Evolutionary conservation across 2,888 invertebrate genomes (phyloP), one percentile per base, ranked within the genome.

Genomic region (Panzeria rudis): DNA sequence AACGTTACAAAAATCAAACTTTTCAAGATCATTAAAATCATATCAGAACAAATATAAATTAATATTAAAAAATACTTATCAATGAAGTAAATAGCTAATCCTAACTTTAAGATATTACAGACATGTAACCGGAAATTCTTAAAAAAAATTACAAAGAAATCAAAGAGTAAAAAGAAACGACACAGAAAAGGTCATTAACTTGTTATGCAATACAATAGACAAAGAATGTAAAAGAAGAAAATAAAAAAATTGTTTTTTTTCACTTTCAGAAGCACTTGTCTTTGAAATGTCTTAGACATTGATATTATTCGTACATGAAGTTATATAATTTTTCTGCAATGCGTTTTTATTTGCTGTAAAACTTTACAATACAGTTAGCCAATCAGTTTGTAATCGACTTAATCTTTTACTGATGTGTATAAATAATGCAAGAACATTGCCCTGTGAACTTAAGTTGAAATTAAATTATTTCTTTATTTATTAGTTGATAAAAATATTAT

Each of bases 231-330:
- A 17, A 15, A 11, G 4, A 13, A 52, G 8, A 25, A 29, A 41
- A 38, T 11, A 54, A 47, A 71, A 29, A 41, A 29, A 23, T 20
- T 8, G 3, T 3, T 25, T 72, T 44, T 4, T 80, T 80, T 73
- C 72, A 80, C 80, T 80, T 80, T 80, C 80, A 72, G 56, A 73
- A 50, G 47, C 52, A 72, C 15, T 50, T 61, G 61, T n/a, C 8
- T 59, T 47, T 15, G 6, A 71, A 56, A 73, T 38, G 1, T 41
- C 25, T 44, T 3, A 56, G 20, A 29, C 8, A 54, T 11, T 52
- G 3, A 35, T 52, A 35, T 20, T 15, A 47, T 13, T 23, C 15
- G 7, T 23, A 35, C 13, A 41, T 17, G 20, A 2, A 17, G 8
- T 71, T 54, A 62, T 62, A 9, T 23, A 41, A 62, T 23, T 52